Evolutionary conservation across 2,113 vertebrate genomes (phyloP).

Genomic region (Apteryx owenii): DNA sequence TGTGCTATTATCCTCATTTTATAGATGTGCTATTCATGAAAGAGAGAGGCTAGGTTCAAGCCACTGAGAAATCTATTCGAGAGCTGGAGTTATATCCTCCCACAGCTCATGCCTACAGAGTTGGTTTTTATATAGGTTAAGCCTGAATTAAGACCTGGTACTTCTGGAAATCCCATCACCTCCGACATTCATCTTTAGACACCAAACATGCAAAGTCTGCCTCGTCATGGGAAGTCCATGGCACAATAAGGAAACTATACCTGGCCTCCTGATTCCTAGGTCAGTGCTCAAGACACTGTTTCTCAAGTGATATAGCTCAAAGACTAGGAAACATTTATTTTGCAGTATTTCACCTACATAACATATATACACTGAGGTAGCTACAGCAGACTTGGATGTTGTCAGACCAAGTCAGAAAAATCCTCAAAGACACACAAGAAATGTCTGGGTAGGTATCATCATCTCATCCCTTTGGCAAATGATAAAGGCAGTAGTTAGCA

Average conservation of each 20-base stretch:
- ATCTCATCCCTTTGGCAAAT: background rate
- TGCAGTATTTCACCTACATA: background rate
- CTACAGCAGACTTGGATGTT: background rate
- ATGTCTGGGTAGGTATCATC: background rate
- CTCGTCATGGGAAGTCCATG: background rate
- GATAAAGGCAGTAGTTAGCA: background rate
- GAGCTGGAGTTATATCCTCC: background rate
- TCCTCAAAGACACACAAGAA: background rate
- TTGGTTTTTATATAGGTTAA: background rate
- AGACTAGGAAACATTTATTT: background rate
- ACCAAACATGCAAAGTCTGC: background rate
- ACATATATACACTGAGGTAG: background rate
- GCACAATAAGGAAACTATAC: background rate
- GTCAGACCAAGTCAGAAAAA: background rate
- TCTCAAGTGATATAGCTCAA: background rate
- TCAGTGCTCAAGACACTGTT: background rate
- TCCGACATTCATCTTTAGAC: background rate
- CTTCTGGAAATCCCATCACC: background rate
- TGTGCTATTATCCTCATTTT: background rate
- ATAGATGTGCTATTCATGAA: accelerated
- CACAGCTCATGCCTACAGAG: background rate
- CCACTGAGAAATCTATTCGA: background rate
- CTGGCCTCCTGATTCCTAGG: background rate
- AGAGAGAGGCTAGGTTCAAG: background rate
- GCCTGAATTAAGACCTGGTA: background rate